Percentiles rank a stretch among this genome's conserved stretches.
Conservation (phyloP, 2,797 vertebrate species). For the Peromyscus attwateri region DNA sequence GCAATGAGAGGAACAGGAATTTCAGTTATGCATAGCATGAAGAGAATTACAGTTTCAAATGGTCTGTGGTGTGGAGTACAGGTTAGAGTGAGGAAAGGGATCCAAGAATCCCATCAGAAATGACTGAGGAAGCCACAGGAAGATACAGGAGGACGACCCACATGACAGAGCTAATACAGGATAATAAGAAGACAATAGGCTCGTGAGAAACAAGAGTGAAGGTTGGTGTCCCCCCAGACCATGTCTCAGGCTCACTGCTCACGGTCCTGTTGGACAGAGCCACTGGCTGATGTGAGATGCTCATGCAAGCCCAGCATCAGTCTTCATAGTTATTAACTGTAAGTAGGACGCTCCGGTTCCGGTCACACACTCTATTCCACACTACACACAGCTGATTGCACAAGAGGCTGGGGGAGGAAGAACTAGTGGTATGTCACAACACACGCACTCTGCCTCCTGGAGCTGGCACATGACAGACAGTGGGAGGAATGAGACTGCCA, state of each 20-base stretch:
- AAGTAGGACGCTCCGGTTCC: neutral
- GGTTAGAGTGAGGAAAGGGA: neutral
- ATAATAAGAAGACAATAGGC: neutral
- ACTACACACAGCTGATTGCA: conserved; percentile 5
- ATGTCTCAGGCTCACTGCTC: neutral
- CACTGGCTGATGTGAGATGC: neutral
- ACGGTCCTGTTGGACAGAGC: neutral
- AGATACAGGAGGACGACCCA: neutral
- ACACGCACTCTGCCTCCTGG: conserved; percentile 21
- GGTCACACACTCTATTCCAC: neutral
- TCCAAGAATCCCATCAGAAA: neutral
- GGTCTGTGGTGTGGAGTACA: neutral
- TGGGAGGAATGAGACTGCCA: conserved; percentile 41
- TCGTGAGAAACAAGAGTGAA: neutral
- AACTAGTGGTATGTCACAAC: neutral
- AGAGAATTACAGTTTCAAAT: conserved; percentile 37
- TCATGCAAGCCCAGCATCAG: neutral
- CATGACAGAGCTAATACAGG: neutral
- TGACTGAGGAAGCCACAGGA: neutral
- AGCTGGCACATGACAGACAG: neutral
- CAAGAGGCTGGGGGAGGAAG: neutral
- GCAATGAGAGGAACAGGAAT: neutral
- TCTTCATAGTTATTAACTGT: neutral
- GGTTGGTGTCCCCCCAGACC: neutral
- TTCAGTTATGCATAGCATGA: neutral